These are phyloP conservation scores for Drosophila sp. DNA, from an alignment of 1,140 invertebrate species.

Conservation along the genomic window DNA sequence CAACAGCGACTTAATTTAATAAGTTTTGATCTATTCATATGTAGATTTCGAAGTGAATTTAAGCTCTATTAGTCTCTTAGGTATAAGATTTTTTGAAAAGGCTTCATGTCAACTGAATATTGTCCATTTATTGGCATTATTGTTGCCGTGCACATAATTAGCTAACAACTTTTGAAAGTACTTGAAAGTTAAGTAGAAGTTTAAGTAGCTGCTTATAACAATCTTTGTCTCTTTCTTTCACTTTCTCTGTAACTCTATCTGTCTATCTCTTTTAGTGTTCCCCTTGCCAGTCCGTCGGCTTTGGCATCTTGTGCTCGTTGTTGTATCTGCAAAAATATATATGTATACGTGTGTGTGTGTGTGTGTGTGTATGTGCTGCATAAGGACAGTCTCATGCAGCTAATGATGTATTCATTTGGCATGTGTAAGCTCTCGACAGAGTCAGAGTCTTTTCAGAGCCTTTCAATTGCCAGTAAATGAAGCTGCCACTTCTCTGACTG, in stretches of 20 bases:
- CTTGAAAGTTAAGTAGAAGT: slow-evolving; percentile 63
- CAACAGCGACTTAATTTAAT: too few relatives aligned
- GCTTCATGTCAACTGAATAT: neutral
- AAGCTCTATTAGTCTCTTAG: too few relatives aligned
- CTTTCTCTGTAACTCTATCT: neutral
- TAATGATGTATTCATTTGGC: slow-evolving; percentile 79
- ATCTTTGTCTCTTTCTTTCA: neutral
- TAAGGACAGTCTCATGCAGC: slow-evolving; percentile 73
- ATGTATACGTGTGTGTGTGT: slow-evolving; percentile 22
- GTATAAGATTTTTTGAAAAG: neutral
- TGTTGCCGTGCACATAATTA: slow-evolving; percentile 58
- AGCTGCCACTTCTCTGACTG: slow-evolving; percentile 62
- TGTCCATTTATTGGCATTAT: slow-evolving; percentile 12
- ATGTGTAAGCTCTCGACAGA: slow-evolving; percentile 38
- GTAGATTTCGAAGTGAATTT: too few relatives aligned
- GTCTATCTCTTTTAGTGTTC: neutral
- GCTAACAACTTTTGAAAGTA: slow-evolving; percentile 74
- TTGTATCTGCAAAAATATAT: slow-evolving; percentile 10
- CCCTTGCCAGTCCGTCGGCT: slow-evolving; percentile 51
- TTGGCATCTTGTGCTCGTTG: slow-evolving; percentile 58
- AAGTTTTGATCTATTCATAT: too few relatives aligned
- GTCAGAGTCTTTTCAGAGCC: slow-evolving; percentile 46
- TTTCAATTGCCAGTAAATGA: slow-evolving; percentile 74
- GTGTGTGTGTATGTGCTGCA: slow-evolving; percentile 17
- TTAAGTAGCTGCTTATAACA: slow-evolving; percentile 59